Percentiles rank a stretch among this genome's conserved stretches.
phyloP scores from a whole-genome alignment of 64 coral and sea anemone species.

The Actinia tenebrosa region DNA sequence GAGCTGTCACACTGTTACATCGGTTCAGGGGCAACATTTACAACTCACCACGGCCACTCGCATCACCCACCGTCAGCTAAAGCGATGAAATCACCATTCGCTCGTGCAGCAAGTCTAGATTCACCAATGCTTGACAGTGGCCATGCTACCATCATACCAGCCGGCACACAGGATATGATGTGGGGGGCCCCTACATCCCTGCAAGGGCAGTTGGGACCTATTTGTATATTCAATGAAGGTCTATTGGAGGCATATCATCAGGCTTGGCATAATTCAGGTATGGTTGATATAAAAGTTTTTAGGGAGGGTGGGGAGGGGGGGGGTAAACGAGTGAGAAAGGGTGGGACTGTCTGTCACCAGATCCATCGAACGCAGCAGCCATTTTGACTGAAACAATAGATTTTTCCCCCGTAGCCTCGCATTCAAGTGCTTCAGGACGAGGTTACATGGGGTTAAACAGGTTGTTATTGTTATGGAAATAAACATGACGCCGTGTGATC shows the following conservation, averaged over 20 bases:
- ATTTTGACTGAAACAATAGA: too few species aligned
- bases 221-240: conserved; percentile 87
- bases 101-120: conserved; percentile 17
- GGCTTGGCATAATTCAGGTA: conserved; percentile 65
- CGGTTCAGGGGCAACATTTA: conserved; percentile 55
- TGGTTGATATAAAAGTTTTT: background rate
- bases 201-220: conserved; percentile 86
- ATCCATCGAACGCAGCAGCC: too few species aligned
- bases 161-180: conserved; percentile 77
- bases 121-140: background rate
- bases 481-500: too few species aligned
- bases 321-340: too few species aligned
- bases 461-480: too few species aligned
- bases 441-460: too few species aligned
- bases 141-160: conserved; percentile 45
- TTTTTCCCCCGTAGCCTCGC: too few species aligned
- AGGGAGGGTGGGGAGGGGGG: too few species aligned
- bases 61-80: background rate
- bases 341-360: too few species aligned
- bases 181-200: conserved; percentile 86
- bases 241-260: conserved; percentile 54
- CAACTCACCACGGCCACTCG: background rate
- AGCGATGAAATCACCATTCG: conserved; percentile 38
- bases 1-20: conserved; percentile 76
- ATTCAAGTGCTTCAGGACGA: too few species aligned